Base-by-base conservation (phyloP, 2,888 invertebrate species). In the Agrilus mali region DNA sequence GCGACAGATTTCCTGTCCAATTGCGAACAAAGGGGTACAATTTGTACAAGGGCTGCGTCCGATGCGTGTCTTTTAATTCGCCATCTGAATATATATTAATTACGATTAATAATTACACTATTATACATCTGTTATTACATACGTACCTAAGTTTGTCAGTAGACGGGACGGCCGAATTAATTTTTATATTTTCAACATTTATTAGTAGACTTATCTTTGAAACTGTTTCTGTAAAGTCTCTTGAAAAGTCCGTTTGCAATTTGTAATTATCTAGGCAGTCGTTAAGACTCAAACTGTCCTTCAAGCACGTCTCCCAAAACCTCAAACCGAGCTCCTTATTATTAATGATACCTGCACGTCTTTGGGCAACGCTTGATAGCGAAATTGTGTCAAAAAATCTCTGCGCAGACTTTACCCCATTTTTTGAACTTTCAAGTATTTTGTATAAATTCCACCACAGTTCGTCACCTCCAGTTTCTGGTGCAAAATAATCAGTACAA, bases 1-100 rank as follows among this genome's bases (percentile, higher is more conserved):
- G 75, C 67, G 6, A 79, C 61, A 1, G 75, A 67, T 48, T 69
- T 70, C 41, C 73, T 66, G 50, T 81, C 78, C 17, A 77, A 63
- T 12, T 64, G 57, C 5, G 64, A 64, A 7, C 66, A 67, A 6
- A 65, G 58, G 27, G 73, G 70, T 35, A 81, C 55, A 7, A 71
- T 69, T 38, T 69, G 65, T 4, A 72, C 66, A 36, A 84, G 60
- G 55, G 71, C 54, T 60, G 64, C 32, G 60, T 61, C 48, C 61
- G 62, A 55, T 59, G 55, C 47, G 33, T 55, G 53, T 40, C 60
- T 59, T 42, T 66, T 69, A 7, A 68, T 63, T 40, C 67, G 61
- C 55, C 71, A 63, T 41, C 79, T 80, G 66, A 10, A 10, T 3
- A 3, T 27, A 3, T 8, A 20, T 20, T 5, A 6, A 20, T 20